A percentile compares a stretch with the other conserved stretches of the same genome.
Conservation (phyloP, 64 coral and sea anemone species). For the Exaiptasia diaphana region DNA sequence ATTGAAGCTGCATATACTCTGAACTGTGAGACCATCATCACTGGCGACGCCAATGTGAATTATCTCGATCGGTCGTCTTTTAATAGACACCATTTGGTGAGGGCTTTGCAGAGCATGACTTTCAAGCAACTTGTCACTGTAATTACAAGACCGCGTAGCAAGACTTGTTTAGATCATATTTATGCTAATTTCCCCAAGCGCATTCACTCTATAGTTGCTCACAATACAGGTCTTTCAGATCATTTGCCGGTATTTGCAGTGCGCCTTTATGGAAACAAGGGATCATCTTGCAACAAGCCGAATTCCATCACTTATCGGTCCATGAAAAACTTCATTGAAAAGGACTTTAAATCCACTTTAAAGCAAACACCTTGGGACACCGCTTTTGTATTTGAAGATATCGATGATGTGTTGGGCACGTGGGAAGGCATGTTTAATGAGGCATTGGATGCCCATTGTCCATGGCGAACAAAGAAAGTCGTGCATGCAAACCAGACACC, state of each 20-base stretch:
- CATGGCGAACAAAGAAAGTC: slow-evolving; percentile 17
- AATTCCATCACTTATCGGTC: background rate
- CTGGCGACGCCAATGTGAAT: slow-evolving; percentile 58
- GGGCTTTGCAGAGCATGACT: slow-evolving; percentile 50
- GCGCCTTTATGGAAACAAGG: too few species aligned
- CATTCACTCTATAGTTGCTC: background rate
- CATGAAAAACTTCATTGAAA: background rate
- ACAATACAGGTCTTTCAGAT: slow-evolving; percentile 13
- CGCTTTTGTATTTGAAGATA: slow-evolving; percentile 1
- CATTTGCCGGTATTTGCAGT: background rate
- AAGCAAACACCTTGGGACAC: slow-evolving; percentile 9
- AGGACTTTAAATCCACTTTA: background rate
- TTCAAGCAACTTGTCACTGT: slow-evolving; percentile 56
- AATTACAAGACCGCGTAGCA: slow-evolving; percentile 45
- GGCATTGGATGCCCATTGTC: slow-evolving; percentile 18
- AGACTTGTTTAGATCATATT: slow-evolving; percentile 71
- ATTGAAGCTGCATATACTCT: slow-evolving; percentile 43
- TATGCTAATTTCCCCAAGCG: slow-evolving; percentile 17
- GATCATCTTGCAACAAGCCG: too few species aligned
- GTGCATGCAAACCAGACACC: background rate
- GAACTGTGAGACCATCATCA: slow-evolving; percentile 3
- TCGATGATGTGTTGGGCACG: slow-evolving; percentile 6
- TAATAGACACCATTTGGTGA: slow-evolving; percentile 49
- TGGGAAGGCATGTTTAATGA: slow-evolving; percentile 32
- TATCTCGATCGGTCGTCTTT: slow-evolving; percentile 4